phyloP scores from a whole-genome alignment of 2,113 vertebrate species.

The Lepus europaeus region DNA sequence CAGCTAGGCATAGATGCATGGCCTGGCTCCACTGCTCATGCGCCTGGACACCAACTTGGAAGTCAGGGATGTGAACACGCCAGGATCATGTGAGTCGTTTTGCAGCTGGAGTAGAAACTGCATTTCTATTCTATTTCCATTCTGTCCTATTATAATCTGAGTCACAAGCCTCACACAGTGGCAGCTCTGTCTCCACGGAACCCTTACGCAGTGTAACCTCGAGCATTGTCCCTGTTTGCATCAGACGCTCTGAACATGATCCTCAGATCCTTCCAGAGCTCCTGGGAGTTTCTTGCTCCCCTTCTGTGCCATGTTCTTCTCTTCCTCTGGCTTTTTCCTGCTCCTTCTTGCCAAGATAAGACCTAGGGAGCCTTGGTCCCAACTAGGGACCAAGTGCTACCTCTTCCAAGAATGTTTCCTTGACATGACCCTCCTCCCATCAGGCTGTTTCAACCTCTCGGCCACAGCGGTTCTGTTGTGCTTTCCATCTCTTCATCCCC shows the following conservation, averaged over 20 bases:
- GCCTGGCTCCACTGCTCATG: not conserved
- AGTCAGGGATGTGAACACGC: not conserved
- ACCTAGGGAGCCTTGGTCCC: too few relatives aligned
- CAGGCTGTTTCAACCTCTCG: not conserved
- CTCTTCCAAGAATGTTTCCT: not conserved
- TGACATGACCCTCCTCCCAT: not conserved
- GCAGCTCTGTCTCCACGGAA: not conserved
- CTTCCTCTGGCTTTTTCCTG: not conserved
- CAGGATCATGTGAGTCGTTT: not conserved
- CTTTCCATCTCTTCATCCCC: not conserved
- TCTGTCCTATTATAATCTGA: not conserved
- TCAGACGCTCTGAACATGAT: too few relatives aligned
- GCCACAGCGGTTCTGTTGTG: not conserved
- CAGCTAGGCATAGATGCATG: not conserved
- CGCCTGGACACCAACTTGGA: not conserved
- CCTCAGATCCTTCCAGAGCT: not conserved
- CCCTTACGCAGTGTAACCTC: accelerated
- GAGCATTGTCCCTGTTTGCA: not conserved
- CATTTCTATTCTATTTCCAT: not conserved
- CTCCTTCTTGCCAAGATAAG: not conserved
- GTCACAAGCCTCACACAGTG: not conserved
- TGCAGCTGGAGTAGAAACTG: not conserved
- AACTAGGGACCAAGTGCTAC: not conserved
- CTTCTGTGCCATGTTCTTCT: not conserved
- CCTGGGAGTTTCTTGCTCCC: not conserved